Base-by-base conservation (phyloP, 2,888 invertebrate genomes). In the Dexiosoma caninum region DNA sequence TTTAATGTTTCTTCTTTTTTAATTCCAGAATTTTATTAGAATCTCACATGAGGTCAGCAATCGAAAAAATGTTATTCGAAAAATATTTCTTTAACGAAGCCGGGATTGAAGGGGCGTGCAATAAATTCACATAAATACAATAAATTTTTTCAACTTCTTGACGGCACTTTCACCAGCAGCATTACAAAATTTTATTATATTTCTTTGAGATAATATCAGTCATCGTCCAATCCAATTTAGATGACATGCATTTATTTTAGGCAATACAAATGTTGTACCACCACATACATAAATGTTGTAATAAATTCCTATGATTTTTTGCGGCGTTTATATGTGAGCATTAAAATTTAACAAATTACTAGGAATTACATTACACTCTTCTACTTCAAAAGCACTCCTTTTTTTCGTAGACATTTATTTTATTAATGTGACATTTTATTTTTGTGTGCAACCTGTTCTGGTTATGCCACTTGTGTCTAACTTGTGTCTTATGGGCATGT, bases 111-210 rank as follows among this genome's bases (percentile, higher is more conserved):
- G 59, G 78, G 83, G 82, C 82, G 79, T 83, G 81, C 81, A 84
- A 85, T 85, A 85, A 85, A 85, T 85, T 85, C 83, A 72, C 85
- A 85, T 84, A 84, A 84, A 5, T 16, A 16, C 42, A 78, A 78
- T 76, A 72, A 79, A 69, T 71, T 76, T 49, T 79, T 79, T 40
- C 30, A 76, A 51, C 51, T 35, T 35, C 2, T 8, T 57, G 9
- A 35, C 32, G 21, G 8, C 53, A 53, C 27, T 42, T 59, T 14
- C 3, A 42, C n/a, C 4, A 42, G 32, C 35, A 42, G 23, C 44
- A 49, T 10, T 21, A 30, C 27, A 14, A 14, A 57, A 21, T 21
- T 9, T 55, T 40, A n/a, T 19, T 23, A 12, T 42, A 40, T 55
- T 59, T 55, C 16, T 8, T 16, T 49, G 16, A 35, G 35, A 64